phyloP scores from a whole-genome alignment of 1,140 invertebrate genomes.

The Drosophila pachea region DNA sequence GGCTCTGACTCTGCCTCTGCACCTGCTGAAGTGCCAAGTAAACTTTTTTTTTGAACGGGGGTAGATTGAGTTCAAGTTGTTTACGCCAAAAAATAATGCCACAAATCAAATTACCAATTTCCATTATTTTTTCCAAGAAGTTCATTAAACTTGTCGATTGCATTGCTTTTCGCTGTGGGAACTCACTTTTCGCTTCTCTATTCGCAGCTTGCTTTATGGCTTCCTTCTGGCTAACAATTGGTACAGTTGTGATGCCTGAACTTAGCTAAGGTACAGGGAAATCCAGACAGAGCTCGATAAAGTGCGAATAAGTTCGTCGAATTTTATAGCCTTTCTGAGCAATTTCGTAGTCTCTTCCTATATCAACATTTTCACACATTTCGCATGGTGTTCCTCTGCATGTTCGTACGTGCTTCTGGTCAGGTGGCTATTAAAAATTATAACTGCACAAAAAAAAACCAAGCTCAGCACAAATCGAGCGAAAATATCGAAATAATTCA shows the following conservation, averaged over 20 bases:
- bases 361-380: conserved; percentile 22
- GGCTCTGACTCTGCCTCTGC: too few species aligned
- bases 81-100: conserved; percentile 1
- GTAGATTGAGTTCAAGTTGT: conserved; percentile 48
- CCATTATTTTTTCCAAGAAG: conserved; percentile 52
- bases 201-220: conserved; percentile 1
- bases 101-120: conserved; percentile 38
- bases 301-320: background rate
- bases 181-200: conserved; percentile 4
- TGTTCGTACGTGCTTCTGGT: conserved; percentile 25
- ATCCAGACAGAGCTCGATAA: background rate
- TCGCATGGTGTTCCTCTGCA: conserved; percentile 9
- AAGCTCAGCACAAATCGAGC: conserved; percentile 43
- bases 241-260: conserved; percentile 13
- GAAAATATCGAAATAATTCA: conserved; percentile 43
- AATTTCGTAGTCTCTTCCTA: background rate
- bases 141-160: conserved; percentile 51
- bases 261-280: background rate
- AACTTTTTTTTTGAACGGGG: conserved; percentile 21
- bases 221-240: background rate
- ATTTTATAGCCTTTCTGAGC: too few species aligned
- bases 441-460: conserved; percentile 26
- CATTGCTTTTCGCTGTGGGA: conserved; percentile 39
- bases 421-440: conserved; percentile 56
- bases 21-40: conserved; percentile 8